These are phyloP conservation scores for Gryllus longicercus DNA, from an alignment of 2,888 invertebrate genomes.

Conservation along the genomic window DNA sequence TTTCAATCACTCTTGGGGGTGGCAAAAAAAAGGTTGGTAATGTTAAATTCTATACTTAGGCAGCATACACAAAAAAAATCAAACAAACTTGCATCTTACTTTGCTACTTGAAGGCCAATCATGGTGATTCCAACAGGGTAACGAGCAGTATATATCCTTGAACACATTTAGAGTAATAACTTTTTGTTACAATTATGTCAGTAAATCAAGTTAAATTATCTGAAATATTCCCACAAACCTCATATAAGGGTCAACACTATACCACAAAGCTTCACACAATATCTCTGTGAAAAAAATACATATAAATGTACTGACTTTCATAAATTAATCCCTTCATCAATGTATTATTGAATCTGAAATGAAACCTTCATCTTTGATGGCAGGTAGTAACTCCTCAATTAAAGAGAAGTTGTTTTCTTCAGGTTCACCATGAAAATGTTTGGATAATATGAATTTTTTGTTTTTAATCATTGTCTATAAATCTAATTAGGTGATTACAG, in stretches of 20 bases:
- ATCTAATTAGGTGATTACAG: too few relatives aligned
- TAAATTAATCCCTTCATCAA: too few relatives aligned
- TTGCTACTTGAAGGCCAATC: slow-evolving; percentile 59
- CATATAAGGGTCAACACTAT: slow-evolving; percentile 46
- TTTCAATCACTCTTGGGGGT: slow-evolving; percentile 60
- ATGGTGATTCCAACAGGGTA: slow-evolving; percentile 59
- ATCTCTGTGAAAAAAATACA: slow-evolving; percentile 41
- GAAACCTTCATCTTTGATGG: slow-evolving; percentile 46
- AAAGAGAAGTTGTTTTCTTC: slow-evolving; percentile 47
- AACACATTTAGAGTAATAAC: neutral
- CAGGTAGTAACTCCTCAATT: slow-evolving; percentile 46
- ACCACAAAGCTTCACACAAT: slow-evolving; percentile 43
- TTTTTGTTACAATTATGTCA: too few relatives aligned
- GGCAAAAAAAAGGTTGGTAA: slow-evolving; percentile 32
- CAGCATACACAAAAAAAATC: slow-evolving; percentile 29
- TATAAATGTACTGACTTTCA: neutral
- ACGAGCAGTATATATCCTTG: slow-evolving; percentile 46
- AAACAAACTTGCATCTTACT: slow-evolving; percentile 8
- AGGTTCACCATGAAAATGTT: slow-evolving; percentile 47
- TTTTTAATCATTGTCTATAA: slow-evolving; percentile 51
- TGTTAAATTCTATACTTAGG: slow-evolving; percentile 45
- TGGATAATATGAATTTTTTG: slow-evolving; percentile 60
- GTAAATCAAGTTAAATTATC: too few relatives aligned
- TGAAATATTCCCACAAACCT: slow-evolving; percentile 28
- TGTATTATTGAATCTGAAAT: neutral